Base-by-base conservation (phyloP, 2,888 invertebrate species). In the Tiliacea citrago region DNA sequence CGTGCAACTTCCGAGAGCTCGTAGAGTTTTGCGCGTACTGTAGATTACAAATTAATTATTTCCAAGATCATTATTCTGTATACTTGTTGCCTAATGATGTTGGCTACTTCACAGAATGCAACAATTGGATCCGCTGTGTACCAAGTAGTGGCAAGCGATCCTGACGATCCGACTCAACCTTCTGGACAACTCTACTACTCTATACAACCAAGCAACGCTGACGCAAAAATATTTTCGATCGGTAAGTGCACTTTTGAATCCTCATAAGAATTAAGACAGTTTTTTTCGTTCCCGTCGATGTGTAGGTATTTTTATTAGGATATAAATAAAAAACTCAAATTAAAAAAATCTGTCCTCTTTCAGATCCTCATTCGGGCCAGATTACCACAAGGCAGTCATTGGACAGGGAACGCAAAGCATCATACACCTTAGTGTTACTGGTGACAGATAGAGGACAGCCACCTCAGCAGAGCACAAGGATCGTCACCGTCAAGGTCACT, bases 371-470 rank as follows among this genome's bases (percentile, higher is more conserved):
- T 39, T 97, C 97, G 0, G 99, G 99, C 0, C 87, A 98, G 35
- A 97, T 99, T 63, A 98, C 97, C 0, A 98, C 98, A 0, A 97
- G 97, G 0, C 96, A 97, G 58, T 91, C 97, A 0, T 91, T 99
- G 51, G 98, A 99, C 92, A 97, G 98, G 0, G 99, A 99, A 91
- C 96, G 95, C 0, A 97, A 98, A 88, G 97, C 97, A 21, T 97
- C 97, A 55, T 98, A 98, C 90, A 98, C 98, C n/a, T 95, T 99
- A 71, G 97, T 98, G 16, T 93, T 98, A 8, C 97, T 98, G n/a
- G 98, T 98, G 9, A 97, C 97, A 60, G 98, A 99, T 90, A 97
- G 97, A 77, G 98, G 98, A 0, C 97, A 97, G 63, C 98, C 98
- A 0, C 97, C 98, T 18, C 98, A 98, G 87, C 98, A 98, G 81